Evolutionary conservation across 2,888 invertebrate genomes (phyloP).

Genomic region (Caenorhabditis imperialis): DNA sequence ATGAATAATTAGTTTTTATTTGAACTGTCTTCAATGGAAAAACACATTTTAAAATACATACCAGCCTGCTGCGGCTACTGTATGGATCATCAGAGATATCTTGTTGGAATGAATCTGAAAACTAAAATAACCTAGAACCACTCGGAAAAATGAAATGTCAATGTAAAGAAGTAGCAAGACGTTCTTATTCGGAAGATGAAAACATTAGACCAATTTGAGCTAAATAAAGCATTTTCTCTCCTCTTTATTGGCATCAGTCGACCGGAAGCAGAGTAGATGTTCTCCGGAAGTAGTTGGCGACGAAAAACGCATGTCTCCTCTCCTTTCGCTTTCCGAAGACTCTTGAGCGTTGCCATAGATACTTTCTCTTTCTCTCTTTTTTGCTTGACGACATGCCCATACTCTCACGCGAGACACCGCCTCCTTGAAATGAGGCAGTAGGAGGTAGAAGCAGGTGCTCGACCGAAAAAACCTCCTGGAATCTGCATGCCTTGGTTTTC

Average conservation of each 20-base stretch:
- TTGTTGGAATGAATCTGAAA: no score
- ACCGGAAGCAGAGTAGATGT: conserved; percentile 29
- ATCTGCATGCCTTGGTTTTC: conserved; percentile 35
- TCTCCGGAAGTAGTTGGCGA: conserved; percentile 40
- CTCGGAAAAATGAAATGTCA: no score
- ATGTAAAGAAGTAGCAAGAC: no score
- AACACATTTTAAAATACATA: no score
- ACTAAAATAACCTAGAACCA: no score
- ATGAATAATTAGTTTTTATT: neutral
- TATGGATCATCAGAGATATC: no score
- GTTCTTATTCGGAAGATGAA: no score
- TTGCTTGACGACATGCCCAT: conserved; percentile 20
- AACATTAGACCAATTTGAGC: no score
- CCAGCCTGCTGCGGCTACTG: no score
- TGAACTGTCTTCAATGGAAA: no score
- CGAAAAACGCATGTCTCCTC: conserved; percentile 33
- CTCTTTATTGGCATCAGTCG: no score
- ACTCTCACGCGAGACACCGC: conserved; percentile 23
- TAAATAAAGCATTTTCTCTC: no score
- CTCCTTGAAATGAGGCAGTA: neutral
- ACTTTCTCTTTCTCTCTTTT: conserved; percentile 26
- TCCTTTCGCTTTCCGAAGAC: conserved; percentile 6
- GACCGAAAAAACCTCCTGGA: neutral
- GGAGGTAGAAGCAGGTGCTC: conserved; percentile 6
- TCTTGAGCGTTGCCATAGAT: conserved; percentile 49